Base-by-base conservation (phyloP, 2,797 vertebrate species). In the Sebastolobus altivelis region DNA sequence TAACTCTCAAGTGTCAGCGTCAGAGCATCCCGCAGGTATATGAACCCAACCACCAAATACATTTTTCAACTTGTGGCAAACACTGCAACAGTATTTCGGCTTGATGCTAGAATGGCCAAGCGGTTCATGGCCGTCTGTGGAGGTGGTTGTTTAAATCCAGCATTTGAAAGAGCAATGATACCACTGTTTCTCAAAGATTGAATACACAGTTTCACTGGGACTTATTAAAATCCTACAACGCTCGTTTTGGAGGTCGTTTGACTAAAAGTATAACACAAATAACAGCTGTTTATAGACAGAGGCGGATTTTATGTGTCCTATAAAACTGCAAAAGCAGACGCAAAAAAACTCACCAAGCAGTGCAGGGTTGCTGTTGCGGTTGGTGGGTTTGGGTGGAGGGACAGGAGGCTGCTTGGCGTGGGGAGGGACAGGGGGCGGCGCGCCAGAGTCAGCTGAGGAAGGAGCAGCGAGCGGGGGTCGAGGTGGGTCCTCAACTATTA, bases 341-440 rank as follows among this genome's bases (percentile, higher is more conserved):
- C 8, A 11, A 22, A 74, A 33, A 81, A 76, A 96, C 97, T 97
- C 92, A 99, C 98, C 97, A 83, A 96, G 94, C 7, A 97, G 80
- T 22, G 87, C 71, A 1, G 96, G 94, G 91, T 90, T 98, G 95
- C 98, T 99, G 72, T 96, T 97, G 86, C 98, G 97, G 90, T 97
- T 97, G 89, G 89, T 13, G 9, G 98, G 98, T 89, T 99, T 99
- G 79, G 98, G 98, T 58, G 98, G 98, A 37, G 98, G 98, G 20
- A 96, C 2, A 0, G 98, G 98, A 25, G 97, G 97, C 85, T 97
- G 97, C 90, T 97, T 99, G 89, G 95, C 92, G 2, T 93, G 91
- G 81, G 96, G 92, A 62, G 94, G 93, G 13, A 92, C 46, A 3
- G 92, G 87, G 31, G 94, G 92, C 0, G 91, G 93, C 3, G 11